Evolutionary conservation across 2,888 invertebrate species (phyloP).

Genomic region (Mesodorylaimus sp.): DNA sequence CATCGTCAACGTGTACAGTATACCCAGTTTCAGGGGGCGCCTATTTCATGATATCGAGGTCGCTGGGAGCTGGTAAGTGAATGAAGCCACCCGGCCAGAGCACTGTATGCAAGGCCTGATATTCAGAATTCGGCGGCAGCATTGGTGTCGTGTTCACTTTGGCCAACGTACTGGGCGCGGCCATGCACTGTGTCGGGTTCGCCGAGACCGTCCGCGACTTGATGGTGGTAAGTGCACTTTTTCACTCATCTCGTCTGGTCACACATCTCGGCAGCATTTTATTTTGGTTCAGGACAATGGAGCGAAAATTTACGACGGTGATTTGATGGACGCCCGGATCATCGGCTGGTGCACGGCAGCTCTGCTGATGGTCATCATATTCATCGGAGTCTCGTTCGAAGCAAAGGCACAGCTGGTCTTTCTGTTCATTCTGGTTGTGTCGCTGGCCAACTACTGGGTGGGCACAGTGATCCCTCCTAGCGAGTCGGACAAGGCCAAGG

Average conservation of each 20-base stretch:
- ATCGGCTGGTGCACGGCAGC: constrained; percentile 58
- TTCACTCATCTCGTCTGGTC: no score
- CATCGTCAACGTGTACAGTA: no score
- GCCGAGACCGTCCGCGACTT: constrained; percentile 55
- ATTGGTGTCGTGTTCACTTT: constrained; percentile 93
- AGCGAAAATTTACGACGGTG: constrained; percentile 56
- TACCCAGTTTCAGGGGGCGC: constrained; percentile 60
- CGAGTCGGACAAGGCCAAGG: constrained; percentile 49
- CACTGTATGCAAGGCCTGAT: no score
- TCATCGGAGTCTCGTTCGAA: constrained; percentile 84
- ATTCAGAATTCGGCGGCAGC: constrained; percentile 86
- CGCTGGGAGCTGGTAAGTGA: constrained; percentile 83
- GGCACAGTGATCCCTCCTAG: constrained; percentile 68
- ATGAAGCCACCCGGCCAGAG: no score
- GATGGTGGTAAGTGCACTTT: no score
- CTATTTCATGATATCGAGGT: constrained; percentile 80
- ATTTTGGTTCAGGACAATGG: constrained; percentile 38
- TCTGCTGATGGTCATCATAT: constrained; percentile 63
- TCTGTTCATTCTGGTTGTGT: constrained; percentile 54
- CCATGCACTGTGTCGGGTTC: constrained; percentile 94
- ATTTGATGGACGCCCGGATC: constrained; percentile 57
- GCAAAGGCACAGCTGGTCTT: constrained; percentile 8
- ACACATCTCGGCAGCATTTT: no score
- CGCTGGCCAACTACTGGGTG: constrained; percentile 70
- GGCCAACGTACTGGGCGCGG: constrained; percentile 84